Evolutionary conservation across 2,113 vertebrate genomes (phyloP), one percentile per base, ranked within the genome.

Genomic region (Eurystomus gularis): DNA sequence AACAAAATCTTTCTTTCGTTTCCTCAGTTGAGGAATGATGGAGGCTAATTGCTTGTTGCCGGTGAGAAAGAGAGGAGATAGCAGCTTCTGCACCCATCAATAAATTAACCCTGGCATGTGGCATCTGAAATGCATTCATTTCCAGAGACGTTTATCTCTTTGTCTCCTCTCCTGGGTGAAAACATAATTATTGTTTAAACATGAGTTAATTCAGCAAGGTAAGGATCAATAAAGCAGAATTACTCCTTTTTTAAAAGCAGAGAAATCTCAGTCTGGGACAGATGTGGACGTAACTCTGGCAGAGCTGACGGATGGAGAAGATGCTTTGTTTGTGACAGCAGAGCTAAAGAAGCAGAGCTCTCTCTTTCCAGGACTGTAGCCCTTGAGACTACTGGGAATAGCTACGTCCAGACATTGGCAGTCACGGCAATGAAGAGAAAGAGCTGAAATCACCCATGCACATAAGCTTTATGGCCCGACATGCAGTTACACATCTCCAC

Each of bases 181-280:
- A 97, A 97, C 93, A 93, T 97, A 97, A 97, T 94, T 97, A 95
- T 96, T 97, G 96, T 96, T 97, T 97, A 97, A 97, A 96, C 88
- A 83, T 70, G 89, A 97, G 95, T 97, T 97, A 97, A 97, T 96
- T 97, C 96, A 87, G 92, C 87, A 90, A 97, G 95, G 93, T 94
- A 73, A 89, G 35, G 87, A 96, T 97, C 97, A 96, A 97, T 97
- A 96, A 86, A 42, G 60, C 82, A 90, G 90, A 95, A 96, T 92
- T 95, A 94, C 69, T 94, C 83, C 73, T 85, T 65, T 86, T 61
- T 95, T 84, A 96, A 97, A 94, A 92, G 86, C 83, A 57, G 46
- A 94, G 94, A 95, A 96, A 96, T 95, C 86, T 95, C 91, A 79
- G 1, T 58, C 83, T 42, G 28, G 70, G 86, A 86, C 77, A 96